Base-by-base conservation (phyloP, 2,797 vertebrate genomes). In the Catharus ustulatus region DNA sequence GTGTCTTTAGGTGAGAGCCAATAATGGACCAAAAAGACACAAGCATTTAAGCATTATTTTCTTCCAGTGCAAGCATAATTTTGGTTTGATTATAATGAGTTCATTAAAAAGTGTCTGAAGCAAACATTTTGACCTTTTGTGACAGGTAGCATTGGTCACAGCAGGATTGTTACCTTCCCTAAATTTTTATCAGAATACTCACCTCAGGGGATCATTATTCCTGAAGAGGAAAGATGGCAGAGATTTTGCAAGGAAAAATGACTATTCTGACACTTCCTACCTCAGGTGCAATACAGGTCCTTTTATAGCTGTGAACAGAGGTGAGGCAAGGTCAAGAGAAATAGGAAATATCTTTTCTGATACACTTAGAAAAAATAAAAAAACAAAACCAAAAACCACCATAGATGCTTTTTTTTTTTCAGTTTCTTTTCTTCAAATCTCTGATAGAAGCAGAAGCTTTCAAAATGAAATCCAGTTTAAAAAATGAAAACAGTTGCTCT, bases 221-320 rank as follows among this genome's bases (percentile, higher is more conserved):
- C 52, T 66, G 57, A 72, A 93, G 48, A 72, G 32, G 51, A 89
- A 84, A 85, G 55, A 69, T 89, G 76, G 52, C 5, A 34, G 84
- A 87, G 29, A 62, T 42, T 89, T 43, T 72, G 12, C 38, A 72
- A 74, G n/a, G 75, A 62, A 87, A 74, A 87, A 55, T 15, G 23
- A 75, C 62, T 84, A 51, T 92, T 89, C 69, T 89, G 78, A 84
- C 64, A 73, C 46, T 85, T 91, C 57, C 68, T 86, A 61, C 58
- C 68, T 84, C 19, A n/a, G 54, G 64, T 89, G 58, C 40, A 74
- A 45, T 36, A 9, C 54, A 30, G 18, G 51, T 88, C 80, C 76
- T 90, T 94, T 84, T 90, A 80, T 79, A 81, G 58, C n/a, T 93
- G 66, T 79, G 85, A 94, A 86, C 8, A 84, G 51, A 94, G 67